Evolutionary conservation across 2,113 vertebrate species (phyloP), one percentile per base, ranked within the genome.

Genomic region (Mola mola): DNA sequence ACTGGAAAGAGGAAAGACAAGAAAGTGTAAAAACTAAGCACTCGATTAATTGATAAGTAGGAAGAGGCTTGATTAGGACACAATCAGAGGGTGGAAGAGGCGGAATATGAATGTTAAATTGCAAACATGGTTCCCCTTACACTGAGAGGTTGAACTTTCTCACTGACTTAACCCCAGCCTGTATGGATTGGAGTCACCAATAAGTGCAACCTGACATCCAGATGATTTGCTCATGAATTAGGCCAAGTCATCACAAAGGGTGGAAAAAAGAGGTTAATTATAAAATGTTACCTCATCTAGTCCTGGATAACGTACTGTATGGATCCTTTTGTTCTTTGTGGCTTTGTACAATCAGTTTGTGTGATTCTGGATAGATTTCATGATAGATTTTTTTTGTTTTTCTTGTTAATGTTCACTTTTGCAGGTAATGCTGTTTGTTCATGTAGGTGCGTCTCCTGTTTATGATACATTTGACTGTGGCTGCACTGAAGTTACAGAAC

Each of bases 211-310:
- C 68, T 19, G 42, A 72, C 43, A 66, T 46, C 68, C 62, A 24
- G 53, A 70, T 63, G 58, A 75, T 84, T 65, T 56, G 49, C 63
- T 83, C 48, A 70, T 76, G 84, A 87, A 83, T 82, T 77, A 38
- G 9, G 6, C 28, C 28, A 79, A 59, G 50, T 57, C 28, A 82
- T 83, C 82, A 84, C 67, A 63, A 47, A 53, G 49, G 25, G 47
- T 72, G 48, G 50, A 42, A 72, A 59, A 53, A 52, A 40, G 12
- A 73, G 71, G 76, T 75, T 77, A 69, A 81, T 75, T 64, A 61
- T 48, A 48, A 68, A 74, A 52, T 74, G 75, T 70, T 67, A 48
- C 38, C 66, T 64, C 49, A 74, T 82, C 59, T 51, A 25, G 33
- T 53, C 25, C 40, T 57, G 47, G 47, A 68, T 67, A 70, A 57